phyloP scores from a whole-genome alignment of 2,797 vertebrate species.

The Parauchenoglanis punctatus region DNA sequence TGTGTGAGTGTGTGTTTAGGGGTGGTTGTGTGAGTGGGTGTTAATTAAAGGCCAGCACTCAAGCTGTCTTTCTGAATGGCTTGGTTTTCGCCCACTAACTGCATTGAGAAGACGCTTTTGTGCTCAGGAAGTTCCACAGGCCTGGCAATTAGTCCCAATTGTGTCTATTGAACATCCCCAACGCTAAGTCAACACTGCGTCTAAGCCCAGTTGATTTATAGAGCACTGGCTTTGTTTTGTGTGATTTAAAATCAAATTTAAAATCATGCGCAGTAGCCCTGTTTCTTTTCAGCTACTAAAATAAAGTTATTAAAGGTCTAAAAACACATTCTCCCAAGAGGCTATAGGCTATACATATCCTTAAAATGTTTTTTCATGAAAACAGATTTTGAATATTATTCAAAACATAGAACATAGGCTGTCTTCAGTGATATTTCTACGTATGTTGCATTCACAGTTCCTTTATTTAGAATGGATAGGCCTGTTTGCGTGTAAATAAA shows the following conservation, averaged over 20 bases:
- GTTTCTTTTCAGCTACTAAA: background rate
- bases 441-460: background rate
- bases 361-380: background rate
- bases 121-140: slow-evolving; percentile 18
- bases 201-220: background rate
- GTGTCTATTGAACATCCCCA: background rate
- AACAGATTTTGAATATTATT: background rate
- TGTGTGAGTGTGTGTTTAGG: background rate
- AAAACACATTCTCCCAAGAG: background rate
- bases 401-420: background rate
- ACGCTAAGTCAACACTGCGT: slow-evolving; percentile 12
- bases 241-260: background rate
- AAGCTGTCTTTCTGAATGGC: slow-evolving; percentile 24
- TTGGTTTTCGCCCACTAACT: slow-evolving; percentile 12
- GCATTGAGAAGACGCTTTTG: slow-evolving; percentile 6
- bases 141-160: slow-evolving; percentile 4
- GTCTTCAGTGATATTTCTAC: background rate
- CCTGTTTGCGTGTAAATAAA: background rate
- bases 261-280: background rate
- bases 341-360: background rate
- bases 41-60: slow-evolving; percentile 35
- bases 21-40: background rate
- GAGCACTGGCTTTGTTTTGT: background rate
- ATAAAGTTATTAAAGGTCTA: background rate
- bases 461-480: background rate